Percentiles rank a stretch among this genome's conserved stretches.
These are phyloP conservation scores for Micronycteris hirsuta DNA, from an alignment of 2,113 vertebrate species.

Conservation along the genomic window DNA sequence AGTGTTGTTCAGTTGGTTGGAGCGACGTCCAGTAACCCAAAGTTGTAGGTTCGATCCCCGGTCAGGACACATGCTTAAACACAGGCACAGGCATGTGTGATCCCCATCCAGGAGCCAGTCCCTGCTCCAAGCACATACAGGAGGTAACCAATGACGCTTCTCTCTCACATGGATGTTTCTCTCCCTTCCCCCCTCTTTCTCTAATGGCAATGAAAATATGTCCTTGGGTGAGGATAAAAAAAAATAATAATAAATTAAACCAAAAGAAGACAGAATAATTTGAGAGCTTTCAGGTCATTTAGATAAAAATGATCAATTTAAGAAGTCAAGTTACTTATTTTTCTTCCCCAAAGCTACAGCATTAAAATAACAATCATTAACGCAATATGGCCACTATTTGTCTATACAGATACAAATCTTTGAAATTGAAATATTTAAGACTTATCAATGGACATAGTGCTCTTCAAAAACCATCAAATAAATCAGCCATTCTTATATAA, in stretches of 20 bases:
- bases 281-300: neutral
- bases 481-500: neutral
- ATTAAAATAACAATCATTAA: neutral
- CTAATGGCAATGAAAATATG: too few relatives aligned
- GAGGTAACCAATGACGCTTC: too few relatives aligned
- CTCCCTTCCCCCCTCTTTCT: too few relatives aligned
- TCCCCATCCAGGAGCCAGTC: too few relatives aligned
- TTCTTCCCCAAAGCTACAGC: neutral
- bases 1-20: too few relatives aligned
- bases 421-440: neutral
- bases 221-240: too few relatives aligned
- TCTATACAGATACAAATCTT: neutral
- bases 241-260: neutral
- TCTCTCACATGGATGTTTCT: too few relatives aligned
- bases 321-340: neutral
- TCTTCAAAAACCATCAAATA: neutral
- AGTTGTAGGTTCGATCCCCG: too few relatives aligned
- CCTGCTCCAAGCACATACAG: too few relatives aligned
- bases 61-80: too few relatives aligned
- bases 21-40: too few relatives aligned
- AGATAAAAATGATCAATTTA: neutral
- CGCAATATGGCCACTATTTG: neutral
- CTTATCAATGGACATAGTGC: neutral
- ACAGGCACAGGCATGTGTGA: too few relatives aligned
- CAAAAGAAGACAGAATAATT: neutral